A percentile compares a stretch with the other conserved stretches of the same genome.
These are phyloP conservation scores for Onychomys leucogaster DNA, from an alignment of 2,797 vertebrate species.

Conservation along the genomic window DNA sequence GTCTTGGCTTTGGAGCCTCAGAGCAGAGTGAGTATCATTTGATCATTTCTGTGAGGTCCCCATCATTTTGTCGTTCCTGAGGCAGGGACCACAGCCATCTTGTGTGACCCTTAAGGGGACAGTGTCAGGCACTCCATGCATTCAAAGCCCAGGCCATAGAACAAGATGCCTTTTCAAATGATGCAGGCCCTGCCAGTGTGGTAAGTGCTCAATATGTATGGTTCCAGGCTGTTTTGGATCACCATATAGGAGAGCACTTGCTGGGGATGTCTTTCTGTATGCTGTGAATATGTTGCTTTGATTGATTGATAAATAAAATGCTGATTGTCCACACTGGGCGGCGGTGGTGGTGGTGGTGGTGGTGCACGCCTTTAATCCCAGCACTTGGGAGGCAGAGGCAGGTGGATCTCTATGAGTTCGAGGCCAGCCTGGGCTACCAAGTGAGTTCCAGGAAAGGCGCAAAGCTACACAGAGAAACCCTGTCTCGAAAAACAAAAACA, in stretches of 20 bases:
- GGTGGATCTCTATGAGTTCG: too few species aligned
- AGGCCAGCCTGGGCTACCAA: too few species aligned
- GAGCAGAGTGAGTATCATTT: not conserved
- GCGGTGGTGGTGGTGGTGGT: too few species aligned
- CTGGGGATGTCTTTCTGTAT: too few species aligned
- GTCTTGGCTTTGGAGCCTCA: not conserved
- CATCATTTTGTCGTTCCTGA: not conserved
- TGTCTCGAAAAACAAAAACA: too few species aligned
- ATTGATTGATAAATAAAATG: too few species aligned
- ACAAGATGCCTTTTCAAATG: not conserved
- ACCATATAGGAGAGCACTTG: not conserved
- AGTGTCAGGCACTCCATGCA: not conserved
- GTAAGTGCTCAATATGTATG: not conserved
- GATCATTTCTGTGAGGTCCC: not conserved
- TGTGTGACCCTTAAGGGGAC: not conserved
- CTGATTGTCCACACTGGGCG: too few species aligned
- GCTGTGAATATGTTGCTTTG: too few species aligned
- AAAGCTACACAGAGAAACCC: too few species aligned
- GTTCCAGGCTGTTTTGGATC: not conserved
- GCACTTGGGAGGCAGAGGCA: too few species aligned
- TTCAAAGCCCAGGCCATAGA: not conserved
- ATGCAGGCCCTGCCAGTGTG: not conserved
- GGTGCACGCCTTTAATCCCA: too few species aligned
- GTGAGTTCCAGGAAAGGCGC: too few species aligned
- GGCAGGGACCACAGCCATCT: not conserved